Conservation (phyloP, 2,797 vertebrate genomes). For the Microctenopoma stevenorrisi region DNA sequence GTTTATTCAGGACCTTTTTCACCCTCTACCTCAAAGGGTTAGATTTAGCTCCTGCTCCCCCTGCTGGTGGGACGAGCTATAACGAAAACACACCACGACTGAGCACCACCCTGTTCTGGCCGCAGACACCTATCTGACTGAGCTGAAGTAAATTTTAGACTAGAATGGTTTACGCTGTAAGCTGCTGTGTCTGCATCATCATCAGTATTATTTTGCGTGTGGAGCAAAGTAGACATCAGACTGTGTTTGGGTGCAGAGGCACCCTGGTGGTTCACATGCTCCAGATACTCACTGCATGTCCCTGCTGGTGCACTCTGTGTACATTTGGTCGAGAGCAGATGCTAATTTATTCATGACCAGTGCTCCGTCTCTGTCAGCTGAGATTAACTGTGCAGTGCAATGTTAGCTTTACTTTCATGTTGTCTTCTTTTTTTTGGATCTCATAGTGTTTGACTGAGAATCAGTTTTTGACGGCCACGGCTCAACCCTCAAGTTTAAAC, state of each 20-base stretch:
- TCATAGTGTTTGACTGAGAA: neutral
- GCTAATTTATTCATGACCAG: conserved; percentile 74
- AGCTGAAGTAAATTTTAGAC: too few relatives aligned
- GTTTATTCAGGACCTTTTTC: too few relatives aligned
- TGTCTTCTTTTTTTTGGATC: neutral
- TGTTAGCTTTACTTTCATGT: neutral
- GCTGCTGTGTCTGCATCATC: too few relatives aligned
- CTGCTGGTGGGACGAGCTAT: too few relatives aligned
- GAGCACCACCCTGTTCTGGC: too few relatives aligned
- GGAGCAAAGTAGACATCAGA: neutral
- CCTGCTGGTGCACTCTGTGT: conserved; percentile 19
- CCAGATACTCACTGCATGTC: neutral
- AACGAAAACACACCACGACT: too few relatives aligned
- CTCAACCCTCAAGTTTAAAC: neutral
- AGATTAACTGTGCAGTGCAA: conserved; percentile 37
- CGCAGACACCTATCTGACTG: too few relatives aligned
- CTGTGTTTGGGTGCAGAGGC: neutral
- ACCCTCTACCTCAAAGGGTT: too few relatives aligned
- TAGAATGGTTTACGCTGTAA: too few relatives aligned
- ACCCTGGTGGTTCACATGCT: conserved; percentile 4
- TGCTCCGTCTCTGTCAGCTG: conserved; percentile 50
- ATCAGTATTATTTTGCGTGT: too few relatives aligned
- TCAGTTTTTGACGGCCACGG: neutral
- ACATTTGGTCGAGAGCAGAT: conserved; percentile 35
- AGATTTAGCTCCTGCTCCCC: too few relatives aligned